Evolutionary conservation across 1,140 invertebrate species (phyloP).

Genomic region (Branchinecta lindahli): DNA sequence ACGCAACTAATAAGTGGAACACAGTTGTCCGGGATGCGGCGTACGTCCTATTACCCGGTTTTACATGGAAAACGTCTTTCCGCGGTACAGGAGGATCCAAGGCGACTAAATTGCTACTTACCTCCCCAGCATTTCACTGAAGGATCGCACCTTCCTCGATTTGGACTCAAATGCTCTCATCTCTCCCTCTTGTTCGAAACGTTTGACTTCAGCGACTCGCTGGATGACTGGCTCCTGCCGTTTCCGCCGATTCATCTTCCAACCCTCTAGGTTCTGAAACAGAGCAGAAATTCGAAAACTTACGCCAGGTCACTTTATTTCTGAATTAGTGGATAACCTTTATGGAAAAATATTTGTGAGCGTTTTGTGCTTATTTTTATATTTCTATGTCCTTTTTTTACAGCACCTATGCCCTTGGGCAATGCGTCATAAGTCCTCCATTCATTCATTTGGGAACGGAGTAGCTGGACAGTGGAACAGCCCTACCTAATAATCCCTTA

Average conservation of each 20-base stretch:
- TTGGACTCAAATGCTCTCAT: conserved; percentile 33
- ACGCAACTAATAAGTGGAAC: too few species aligned
- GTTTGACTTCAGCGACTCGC: conserved; percentile 70
- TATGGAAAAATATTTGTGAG: too few species aligned
- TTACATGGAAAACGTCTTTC: too few species aligned
- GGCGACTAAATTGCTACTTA: not conserved
- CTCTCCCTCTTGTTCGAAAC: conserved; percentile 56
- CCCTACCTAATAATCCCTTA: too few species aligned
- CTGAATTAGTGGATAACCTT: not conserved
- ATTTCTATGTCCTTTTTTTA: too few species aligned
- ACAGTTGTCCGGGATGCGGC: too few species aligned
- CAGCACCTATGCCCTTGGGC: too few species aligned
- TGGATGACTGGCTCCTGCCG: conserved; percentile 74
- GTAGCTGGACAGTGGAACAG: too few species aligned
- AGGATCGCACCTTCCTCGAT: conserved; percentile 57
- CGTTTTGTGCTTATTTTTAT: too few species aligned
- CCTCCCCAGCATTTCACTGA: conserved; percentile 78
- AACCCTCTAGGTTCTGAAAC: conserved; percentile 72
- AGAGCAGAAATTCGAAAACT: conserved; percentile 16
- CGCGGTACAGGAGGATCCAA: too few species aligned
- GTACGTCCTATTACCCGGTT: too few species aligned
- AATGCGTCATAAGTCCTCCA: too few species aligned
- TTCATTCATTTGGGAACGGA: conserved; percentile 10
- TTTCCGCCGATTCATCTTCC: conserved; percentile 80
- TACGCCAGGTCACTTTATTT: not conserved